Base-by-base conservation (phyloP, 2,113 vertebrate genomes). In the Antechinus stuartii region DNA sequence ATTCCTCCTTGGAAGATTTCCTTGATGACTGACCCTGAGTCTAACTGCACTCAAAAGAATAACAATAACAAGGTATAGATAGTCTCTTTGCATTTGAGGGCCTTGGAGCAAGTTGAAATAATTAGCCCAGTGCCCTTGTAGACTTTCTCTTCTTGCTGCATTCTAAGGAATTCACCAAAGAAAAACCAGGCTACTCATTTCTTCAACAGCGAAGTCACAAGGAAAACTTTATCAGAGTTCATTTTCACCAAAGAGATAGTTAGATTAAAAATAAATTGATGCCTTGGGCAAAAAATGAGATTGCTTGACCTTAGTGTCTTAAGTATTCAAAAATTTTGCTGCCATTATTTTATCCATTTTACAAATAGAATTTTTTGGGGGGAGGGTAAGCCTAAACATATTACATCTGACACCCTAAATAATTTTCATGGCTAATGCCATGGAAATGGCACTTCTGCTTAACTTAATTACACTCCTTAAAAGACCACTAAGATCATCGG, bases 261-360 rank as follows among this genome's bases (percentile, higher is more conserved):
- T 91, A 23, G 54, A 92, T n/a, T n/a, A 92, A 92, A 96, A 68
- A 90, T 90, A 90, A 92, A 91, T n/a, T 19, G 93, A 93, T 94
- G 19, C 4, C 1, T 35, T 94, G 14, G 16, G 8, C 6, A 95
- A 8, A 50, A 61, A 94, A 91, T 89, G 94, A 68, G 91, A 2
- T 16, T 56, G 3, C 55, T 92, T 96, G 53, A 50, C 25, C 30
- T 92, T 84, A 5, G 3, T 50, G 26, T 93, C 92, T 42, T 47
- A 93, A 56, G 46, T 46, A 92, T 92, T 92, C 46, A 14, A 84
- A 55, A 91, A 50, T 35, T 12, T 12, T 90, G 23, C 2, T 76
- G 0, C 52, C 68, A 93, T 52, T 12, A n/a, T 26, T 5, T 52
- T 47, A 22, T 76, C 2, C 46, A 1, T 24, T 56, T 52, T 19